phyloP scores from a whole-genome alignment of 2,113 vertebrate genomes.

The Puma concolor region DNA sequence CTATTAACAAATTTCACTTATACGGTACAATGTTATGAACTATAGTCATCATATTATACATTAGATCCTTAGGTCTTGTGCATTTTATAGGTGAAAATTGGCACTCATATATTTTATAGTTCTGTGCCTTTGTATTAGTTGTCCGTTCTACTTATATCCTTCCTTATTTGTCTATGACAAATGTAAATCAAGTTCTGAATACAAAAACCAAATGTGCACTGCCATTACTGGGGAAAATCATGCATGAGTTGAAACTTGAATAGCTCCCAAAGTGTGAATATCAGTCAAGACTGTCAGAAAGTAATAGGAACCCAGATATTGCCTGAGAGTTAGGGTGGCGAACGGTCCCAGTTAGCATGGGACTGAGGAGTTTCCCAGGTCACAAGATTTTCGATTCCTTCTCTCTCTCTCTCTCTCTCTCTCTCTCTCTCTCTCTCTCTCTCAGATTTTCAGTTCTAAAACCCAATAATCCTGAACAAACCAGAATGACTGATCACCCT shows the following conservation, averaged over 20 bases:
- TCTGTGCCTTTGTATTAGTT: background rate
- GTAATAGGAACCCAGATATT: background rate
- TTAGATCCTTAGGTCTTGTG: background rate
- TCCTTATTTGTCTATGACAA: background rate
- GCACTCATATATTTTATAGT: background rate
- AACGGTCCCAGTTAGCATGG: background rate
- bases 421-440: no score
- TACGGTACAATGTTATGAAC: background rate
- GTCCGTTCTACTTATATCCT: background rate
- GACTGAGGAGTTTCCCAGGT: background rate
- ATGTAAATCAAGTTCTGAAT: background rate
- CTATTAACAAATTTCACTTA: background rate
- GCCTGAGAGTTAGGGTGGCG: background rate
- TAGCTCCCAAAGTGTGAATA: background rate
- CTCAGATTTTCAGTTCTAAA: background rate
- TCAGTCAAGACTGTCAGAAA: background rate
- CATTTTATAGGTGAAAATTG: background rate
- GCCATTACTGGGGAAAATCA: background rate
- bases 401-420: no score
- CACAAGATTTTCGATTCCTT: background rate
- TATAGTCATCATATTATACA: background rate
- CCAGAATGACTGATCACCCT: background rate
- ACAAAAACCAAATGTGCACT: background rate
- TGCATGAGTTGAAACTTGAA: background rate
- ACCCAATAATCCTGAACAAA: background rate